phyloP scores from a whole-genome alignment of 2,888 invertebrate genomes.

The Netelia melanura region DNA sequence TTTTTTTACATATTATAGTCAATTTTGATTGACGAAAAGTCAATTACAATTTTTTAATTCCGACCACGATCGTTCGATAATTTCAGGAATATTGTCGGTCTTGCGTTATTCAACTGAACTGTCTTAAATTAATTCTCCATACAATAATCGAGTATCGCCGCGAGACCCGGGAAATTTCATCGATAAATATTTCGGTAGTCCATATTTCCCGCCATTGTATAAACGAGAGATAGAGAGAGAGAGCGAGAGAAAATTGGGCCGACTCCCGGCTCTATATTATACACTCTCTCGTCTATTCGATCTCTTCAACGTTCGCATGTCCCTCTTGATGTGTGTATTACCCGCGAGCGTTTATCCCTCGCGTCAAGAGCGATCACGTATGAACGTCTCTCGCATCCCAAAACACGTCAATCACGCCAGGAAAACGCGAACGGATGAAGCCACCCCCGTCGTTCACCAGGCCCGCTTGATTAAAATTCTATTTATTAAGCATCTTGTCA shows the following conservation, averaged over 20 bases:
- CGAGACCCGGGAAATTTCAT: too few species aligned
- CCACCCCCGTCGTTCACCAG: background rate
- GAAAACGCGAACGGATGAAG: constrained; percentile 16
- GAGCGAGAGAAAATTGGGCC: background rate
- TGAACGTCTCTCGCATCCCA: constrained; percentile 30
- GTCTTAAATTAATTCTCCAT: too few species aligned
- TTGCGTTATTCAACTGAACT: too few species aligned
- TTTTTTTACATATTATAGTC: too few species aligned
- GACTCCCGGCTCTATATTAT: constrained; percentile 28
- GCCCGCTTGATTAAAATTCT: constrained; percentile 36
- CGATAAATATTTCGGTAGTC: too few species aligned
- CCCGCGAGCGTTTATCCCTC: constrained; percentile 53
- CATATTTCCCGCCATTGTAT: background rate
- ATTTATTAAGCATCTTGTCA: constrained; percentile 26
- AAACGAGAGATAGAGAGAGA: constrained; percentile 15
- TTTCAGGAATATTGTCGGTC: too few species aligned
- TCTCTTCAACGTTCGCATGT: constrained; percentile 11
- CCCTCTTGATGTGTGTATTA: constrained; percentile 13
- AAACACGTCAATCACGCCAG: constrained; percentile 51
- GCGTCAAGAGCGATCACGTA: constrained; percentile 49
- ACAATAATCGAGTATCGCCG: too few species aligned
- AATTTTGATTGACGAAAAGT: too few species aligned
- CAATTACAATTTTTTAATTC: too few species aligned
- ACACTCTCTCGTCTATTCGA: constrained; percentile 28
- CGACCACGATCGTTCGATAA: too few species aligned